These are phyloP conservation scores for Takifugu rubripes DNA, from an alignment of 2,797 vertebrate genomes.

Conservation along the genomic window DNA sequence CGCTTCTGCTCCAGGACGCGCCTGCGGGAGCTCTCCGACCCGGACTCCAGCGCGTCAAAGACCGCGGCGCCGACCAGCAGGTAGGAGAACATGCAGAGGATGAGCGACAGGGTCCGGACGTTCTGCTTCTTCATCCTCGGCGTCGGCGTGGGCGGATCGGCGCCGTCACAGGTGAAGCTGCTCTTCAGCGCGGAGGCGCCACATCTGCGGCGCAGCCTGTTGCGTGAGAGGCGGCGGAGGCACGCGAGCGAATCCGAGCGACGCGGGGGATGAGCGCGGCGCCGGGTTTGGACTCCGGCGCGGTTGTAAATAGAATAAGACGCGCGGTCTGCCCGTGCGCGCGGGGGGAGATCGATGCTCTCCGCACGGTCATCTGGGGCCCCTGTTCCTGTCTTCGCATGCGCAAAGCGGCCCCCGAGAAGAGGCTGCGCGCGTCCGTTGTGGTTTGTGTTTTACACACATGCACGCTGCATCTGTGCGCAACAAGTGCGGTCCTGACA, in stretches of 20 bases:
- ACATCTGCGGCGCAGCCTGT: slow-evolving; percentile 53
- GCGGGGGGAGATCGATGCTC: slow-evolving; percentile 30
- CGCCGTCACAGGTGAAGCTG: slow-evolving; percentile 36
- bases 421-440: background rate
- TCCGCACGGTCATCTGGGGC: slow-evolving; percentile 41
- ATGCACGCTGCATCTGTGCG: slow-evolving; percentile 2
- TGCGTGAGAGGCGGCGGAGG: slow-evolving; percentile 36
- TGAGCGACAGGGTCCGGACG: slow-evolving; percentile 85
- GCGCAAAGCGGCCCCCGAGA: slow-evolving; percentile 44
- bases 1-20: slow-evolving; percentile 86
- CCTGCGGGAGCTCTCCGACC: slow-evolving; percentile 83
- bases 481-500: slow-evolving; percentile 39
- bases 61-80: slow-evolving; percentile 90
- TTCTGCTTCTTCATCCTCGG: slow-evolving; percentile 87
- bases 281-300: too few species aligned
- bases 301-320: background rate
- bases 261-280: background rate
- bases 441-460: background rate
- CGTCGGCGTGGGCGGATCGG: slow-evolving; percentile 26
- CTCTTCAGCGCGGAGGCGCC: slow-evolving; percentile 31
- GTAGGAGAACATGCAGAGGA: slow-evolving; percentile 90
- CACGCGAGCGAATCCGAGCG: background rate
- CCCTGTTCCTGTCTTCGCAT: slow-evolving; percentile 49
- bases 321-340: slow-evolving; percentile 13
- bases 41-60: slow-evolving; percentile 92